Base-by-base conservation (phyloP, 2,113 vertebrate species). In the Sus scrofa region DNA sequence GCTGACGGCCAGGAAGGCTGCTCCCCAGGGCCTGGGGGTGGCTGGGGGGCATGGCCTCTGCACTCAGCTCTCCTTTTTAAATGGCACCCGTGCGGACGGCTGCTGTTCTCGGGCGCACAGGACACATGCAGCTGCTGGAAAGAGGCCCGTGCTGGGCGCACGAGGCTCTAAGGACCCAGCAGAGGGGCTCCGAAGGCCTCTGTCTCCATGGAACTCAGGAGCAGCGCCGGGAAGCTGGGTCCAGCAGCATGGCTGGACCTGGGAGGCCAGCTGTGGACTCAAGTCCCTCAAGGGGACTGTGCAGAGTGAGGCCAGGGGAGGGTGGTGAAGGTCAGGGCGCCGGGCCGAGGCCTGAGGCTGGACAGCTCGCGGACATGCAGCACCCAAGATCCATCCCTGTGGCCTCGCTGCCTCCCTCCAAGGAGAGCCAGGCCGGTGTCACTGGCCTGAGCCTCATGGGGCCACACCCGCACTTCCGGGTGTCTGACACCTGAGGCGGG, bases 211-310 rank as follows among this genome's bases (percentile, higher is more conserved):
- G 62, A 92, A 63, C 58, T 16, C 8, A 32, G 4, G 60, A 37
- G 7, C 44, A 68, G n/a, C 6, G 16, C 44, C 60, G 26, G n/a
- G 6, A 54, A 71, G 7, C 8, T 34, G 27, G 60, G 54, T 19
- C 79, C 82, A 30, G 50, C 39, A 50, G 16, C 0, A 32, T 30
- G 52, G 32, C 34, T 90, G 26, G 27, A 94, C 60, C 14, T n/a
- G 56, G 0, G 34, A 62, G 39, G 82, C 11, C 44, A 67, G 54
- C 9, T 92, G 65, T 71, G 24, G 37, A n/a, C 37, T 44, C 39
- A 75, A 81, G 37, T 39, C 86, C 44, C 54, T 75, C 67, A 81
- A 13, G 85, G 68, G 88, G 52, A 96, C 78, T 68, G n/a, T 70
- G 32, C 60, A 81, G 26, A 93, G 32, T 19, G 27, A 58, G 54